Conservation (phyloP, 1,140 invertebrate genomes). For the Holotrichia oblita region DNA sequence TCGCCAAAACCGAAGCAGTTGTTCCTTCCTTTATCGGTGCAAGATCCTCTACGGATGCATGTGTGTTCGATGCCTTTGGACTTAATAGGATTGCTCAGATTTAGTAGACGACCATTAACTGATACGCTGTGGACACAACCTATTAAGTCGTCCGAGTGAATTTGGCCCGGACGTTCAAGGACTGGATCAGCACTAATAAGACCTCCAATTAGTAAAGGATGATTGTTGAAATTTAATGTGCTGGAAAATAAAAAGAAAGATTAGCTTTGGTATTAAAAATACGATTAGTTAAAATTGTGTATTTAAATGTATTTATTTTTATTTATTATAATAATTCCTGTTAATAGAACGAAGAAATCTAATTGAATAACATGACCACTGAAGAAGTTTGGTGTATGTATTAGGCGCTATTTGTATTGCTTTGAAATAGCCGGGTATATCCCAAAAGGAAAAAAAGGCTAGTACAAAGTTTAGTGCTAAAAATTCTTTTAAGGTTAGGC, state of each 20-base stretch:
- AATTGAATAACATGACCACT: no score
- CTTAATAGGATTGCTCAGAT: conserved; percentile 78
- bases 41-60: conserved; percentile 75
- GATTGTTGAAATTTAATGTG: conserved; percentile 92
- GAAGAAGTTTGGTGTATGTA: no score
- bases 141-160: conserved; percentile 90
- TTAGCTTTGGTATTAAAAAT: not conserved
- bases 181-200: conserved; percentile 84
- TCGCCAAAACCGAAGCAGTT: conserved; percentile 76
- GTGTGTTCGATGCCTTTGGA: conserved; percentile 77
- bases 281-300: no score
- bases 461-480: no score
- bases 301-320: no score
- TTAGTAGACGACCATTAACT: conserved; percentile 84
- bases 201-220: conserved; percentile 87
- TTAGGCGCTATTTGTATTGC: no score
- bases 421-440: no score
- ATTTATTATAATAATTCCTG: no score
- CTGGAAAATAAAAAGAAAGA: conserved; percentile 54
- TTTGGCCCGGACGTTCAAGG: conserved; percentile 85
- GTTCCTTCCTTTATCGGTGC: conserved; percentile 59
- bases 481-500: no score
- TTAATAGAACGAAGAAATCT: no score
- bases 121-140: conserved; percentile 92
- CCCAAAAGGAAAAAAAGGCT: no score